Evolutionary conservation across 1,140 invertebrate species (phyloP).

Genomic region (Pogonomyrmex californicus): DNA sequence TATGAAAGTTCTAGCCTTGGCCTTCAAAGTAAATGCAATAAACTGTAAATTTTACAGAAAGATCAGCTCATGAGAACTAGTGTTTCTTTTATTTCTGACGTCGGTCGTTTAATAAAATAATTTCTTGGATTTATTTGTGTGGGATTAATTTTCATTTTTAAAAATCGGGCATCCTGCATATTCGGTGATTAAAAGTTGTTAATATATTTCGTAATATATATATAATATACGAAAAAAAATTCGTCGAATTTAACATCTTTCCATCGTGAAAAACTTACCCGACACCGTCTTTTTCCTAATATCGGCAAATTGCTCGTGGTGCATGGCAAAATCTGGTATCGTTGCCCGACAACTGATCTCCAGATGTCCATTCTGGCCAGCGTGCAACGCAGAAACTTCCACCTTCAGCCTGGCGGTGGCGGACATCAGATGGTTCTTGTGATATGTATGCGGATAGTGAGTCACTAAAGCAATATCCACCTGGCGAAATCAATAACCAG

Average conservation of each 20-base stretch:
- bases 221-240: not conserved
- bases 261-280: slow-evolving; percentile 84
- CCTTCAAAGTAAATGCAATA: too few relatives aligned
- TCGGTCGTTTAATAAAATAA: not conserved
- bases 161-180: not conserved
- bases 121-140: not conserved
- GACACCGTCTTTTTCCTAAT: slow-evolving; percentile 89
- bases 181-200: not conserved
- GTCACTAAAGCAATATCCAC: slow-evolving; percentile 80
- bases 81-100: not conserved
- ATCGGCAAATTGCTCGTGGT: slow-evolving; percentile 90
- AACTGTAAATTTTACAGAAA: not conserved
- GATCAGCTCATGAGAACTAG: not conserved
- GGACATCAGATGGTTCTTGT: slow-evolving; percentile 78
- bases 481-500: slow-evolving; percentile 65
- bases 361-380: slow-evolving; percentile 89
- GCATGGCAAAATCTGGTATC: slow-evolving; percentile 90
- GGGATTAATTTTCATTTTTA: not conserved
- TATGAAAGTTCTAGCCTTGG: not conserved
- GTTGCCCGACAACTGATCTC: slow-evolving; percentile 91
- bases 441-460: slow-evolving; percentile 78
- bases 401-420: slow-evolving; percentile 87
- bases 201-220: not conserved
- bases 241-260: slow-evolving; percentile 7
- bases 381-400: slow-evolving; percentile 89